Evolutionary conservation across 2,113 vertebrate genomes (phyloP), one percentile per base, ranked within the genome.

Genomic region (Nothoprocta pentlandii): DNA sequence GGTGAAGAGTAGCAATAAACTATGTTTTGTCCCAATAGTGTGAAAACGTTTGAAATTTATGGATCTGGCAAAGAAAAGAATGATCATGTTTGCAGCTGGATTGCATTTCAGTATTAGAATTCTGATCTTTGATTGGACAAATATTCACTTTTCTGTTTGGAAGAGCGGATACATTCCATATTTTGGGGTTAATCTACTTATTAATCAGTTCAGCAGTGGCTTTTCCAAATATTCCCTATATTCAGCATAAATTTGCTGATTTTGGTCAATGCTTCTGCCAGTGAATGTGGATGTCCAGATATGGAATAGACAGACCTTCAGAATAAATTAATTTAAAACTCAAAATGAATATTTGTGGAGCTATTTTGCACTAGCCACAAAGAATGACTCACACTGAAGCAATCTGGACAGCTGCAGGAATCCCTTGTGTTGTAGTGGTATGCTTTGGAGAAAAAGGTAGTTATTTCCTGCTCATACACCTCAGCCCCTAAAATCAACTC

Each of bases 21-120:
- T 91, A 53, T 26, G 85, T 91, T 79, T 17, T 5, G 19, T 89
- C 84, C 75, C 78, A 82, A 62, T 78, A 87, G 36, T 73, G 84
- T 39, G 49, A 76, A 92, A 86, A 73, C 36, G 66, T 81, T 84
- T 85, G 67, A 93, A 90, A 28, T 92, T 96, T 93, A 95, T 92
- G 70, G 62, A 73, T 58, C 75, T 96, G 91, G 74, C 84, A 85
- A 16, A 64, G 30, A n/a, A 68, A 86, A 89, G 51, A 95, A 81
- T 25, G 44, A 87, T 85, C 84, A 49, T 79, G 62, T 87, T 87
- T 93, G 73, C 89, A 94, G 74, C 61, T 95, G 89, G 91, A 81
- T 85, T 91, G 23, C 12, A 89, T 95, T 89, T 89, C n/a, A 41
- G 54, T 87, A 41, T 93, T 93, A 79, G 84, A 85, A 89, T 69